Percentiles rank a stretch among this genome's conserved stretches.
Evolutionary conservation across 1,140 invertebrate species (phyloP).

Genomic region (Leucophenga varia): DNA sequence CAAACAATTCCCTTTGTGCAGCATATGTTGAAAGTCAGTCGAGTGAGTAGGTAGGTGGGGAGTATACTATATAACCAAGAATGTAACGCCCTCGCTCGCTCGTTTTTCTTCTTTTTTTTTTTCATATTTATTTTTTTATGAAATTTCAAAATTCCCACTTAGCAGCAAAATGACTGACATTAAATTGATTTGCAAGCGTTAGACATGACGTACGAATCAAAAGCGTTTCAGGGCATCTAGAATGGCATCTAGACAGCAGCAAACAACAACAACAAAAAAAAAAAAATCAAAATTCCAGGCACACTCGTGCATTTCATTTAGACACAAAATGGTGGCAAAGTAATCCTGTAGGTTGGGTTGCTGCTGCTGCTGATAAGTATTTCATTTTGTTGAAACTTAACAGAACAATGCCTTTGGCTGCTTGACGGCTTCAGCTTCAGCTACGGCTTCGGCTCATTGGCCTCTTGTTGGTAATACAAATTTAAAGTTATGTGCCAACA

Average conservation of each 20-base stretch:
- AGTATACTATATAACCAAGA: no score
- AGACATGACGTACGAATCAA: constrained; percentile 46
- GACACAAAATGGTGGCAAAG: constrained; percentile 27
- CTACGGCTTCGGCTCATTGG: constrained; percentile 36
- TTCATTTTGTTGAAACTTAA: neutral
- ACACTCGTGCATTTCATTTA: constrained; percentile 56
- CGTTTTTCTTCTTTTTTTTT: constrained; percentile 1
- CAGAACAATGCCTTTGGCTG: constrained; percentile 27
- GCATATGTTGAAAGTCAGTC: constrained; percentile 37
- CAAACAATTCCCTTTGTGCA: constrained; percentile 37
- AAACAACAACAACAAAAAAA: constrained; percentile 13
- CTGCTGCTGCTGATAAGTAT: neutral
- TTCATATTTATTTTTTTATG: constrained; percentile 36
- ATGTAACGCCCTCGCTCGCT: neutral
- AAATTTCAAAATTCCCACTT: constrained; percentile 55
- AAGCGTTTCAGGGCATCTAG: constrained; percentile 8
- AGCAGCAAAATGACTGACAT: constrained; percentile 53
- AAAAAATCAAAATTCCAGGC: constrained; percentile 55
- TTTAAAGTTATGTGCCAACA: constrained; percentile 52
- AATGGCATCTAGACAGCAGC: constrained; percentile 1
- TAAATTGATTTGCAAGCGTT: constrained; percentile 56
- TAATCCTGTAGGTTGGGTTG: constrained; percentile 11
- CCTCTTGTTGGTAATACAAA: constrained; percentile 52
- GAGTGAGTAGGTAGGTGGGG: neutral
- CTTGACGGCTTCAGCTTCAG: no score